These are phyloP conservation scores for Gnathonemus longibarbis DNA, from an alignment of 2,113 vertebrate genomes.

Conservation along the genomic window DNA sequence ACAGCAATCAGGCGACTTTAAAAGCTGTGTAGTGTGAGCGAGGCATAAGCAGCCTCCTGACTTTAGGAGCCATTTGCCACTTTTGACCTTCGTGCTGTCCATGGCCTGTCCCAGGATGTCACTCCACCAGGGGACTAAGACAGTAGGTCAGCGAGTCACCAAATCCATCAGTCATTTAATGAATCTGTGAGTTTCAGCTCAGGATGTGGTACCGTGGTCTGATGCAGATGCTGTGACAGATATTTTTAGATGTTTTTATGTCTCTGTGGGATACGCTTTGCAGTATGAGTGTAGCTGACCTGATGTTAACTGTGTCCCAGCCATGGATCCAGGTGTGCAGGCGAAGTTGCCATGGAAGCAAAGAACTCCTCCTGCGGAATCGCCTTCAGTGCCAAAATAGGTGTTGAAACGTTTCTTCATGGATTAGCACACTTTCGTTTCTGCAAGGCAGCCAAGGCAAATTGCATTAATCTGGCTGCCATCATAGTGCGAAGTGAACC, in stretches of 20 bases:
- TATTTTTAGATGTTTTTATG: background rate
- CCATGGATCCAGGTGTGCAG: slow-evolving; percentile 56
- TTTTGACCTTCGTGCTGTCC: slow-evolving; percentile 44
- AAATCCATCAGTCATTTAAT: background rate
- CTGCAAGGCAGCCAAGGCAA: background rate
- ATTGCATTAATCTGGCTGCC: background rate
- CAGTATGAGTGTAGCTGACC: background rate
- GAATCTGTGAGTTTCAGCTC: background rate
- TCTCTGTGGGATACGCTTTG: background rate
- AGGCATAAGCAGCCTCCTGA: background rate
- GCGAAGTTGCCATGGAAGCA: slow-evolving; percentile 62
- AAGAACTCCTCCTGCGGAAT: slow-evolving; percentile 55
- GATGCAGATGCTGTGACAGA: background rate
- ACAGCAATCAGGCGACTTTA: no score
- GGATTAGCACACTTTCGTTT: background rate
- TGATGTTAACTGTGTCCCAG: slow-evolving; percentile 35
- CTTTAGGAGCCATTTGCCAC: slow-evolving; percentile 50
- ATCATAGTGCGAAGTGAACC: background rate
- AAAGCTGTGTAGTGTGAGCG: no score
- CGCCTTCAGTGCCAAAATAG: slow-evolving; percentile 49
- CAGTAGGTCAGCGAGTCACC: slow-evolving; percentile 41
- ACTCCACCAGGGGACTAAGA: slow-evolving; percentile 48
- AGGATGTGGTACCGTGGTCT: background rate
- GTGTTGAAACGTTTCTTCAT: slow-evolving; percentile 46
- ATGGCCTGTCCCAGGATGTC: slow-evolving; percentile 50